These are phyloP conservation scores for Stegodyphus mimosarum DNA, from an alignment of 1,140 invertebrate species.

Conservation along the genomic window DNA sequence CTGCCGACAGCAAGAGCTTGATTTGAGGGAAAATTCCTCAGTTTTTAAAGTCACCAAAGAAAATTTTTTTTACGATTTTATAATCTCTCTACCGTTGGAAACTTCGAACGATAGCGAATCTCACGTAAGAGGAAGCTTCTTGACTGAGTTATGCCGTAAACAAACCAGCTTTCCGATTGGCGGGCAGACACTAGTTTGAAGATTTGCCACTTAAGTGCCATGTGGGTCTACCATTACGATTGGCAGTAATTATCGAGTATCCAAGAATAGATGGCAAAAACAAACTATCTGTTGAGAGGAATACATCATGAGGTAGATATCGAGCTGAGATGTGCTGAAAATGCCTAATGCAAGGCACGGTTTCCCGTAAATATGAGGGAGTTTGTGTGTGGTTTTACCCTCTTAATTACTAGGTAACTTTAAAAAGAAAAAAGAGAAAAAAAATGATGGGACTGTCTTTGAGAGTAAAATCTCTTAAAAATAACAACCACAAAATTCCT, in stretches of 20 bases:
- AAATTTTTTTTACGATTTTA: neutral
- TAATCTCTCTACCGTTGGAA: neutral
- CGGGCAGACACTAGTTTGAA: neutral
- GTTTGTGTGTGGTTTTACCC: neutral
- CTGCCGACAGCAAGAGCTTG: too few relatives aligned
- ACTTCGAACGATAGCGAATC: neutral
- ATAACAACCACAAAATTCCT: too few relatives aligned
- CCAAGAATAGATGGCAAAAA: neutral
- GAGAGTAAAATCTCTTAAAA: too few relatives aligned
- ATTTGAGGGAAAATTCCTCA: neutral
- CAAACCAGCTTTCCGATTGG: neutral
- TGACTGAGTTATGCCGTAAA: neutral
- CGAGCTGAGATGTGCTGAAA: neutral
- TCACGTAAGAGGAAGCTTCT: neutral
- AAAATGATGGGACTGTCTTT: too few relatives aligned
- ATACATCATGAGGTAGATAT: constrained; percentile 1
- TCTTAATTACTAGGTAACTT: neutral
- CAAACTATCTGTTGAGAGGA: constrained; percentile 12
- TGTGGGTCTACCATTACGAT: neutral
- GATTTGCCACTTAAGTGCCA: neutral
- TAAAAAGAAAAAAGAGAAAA: neutral
- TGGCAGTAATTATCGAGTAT: neutral
- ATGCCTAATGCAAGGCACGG: neutral
- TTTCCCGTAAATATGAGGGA: neutral
- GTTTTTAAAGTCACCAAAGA: neutral